Base-by-base conservation (phyloP, 2,113 vertebrate species). In the Miniopterus natalensis region DNA sequence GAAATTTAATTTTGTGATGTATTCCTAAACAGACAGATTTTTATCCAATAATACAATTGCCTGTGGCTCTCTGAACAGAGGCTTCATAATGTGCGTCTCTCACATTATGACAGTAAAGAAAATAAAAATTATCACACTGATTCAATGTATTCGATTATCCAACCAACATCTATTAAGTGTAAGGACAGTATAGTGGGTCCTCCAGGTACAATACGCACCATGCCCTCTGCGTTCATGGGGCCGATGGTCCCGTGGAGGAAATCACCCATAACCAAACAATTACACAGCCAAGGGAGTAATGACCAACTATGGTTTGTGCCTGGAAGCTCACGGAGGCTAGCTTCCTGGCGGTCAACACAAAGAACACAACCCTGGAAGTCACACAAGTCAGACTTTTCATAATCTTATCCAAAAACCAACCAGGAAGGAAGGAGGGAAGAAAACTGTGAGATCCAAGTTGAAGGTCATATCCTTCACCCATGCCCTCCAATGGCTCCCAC, bases 231-330 rank as follows among this genome's bases (percentile, higher is more conserved):
- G 42, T 92, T 66, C 59, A 6, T 6, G 25, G 59, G 75, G 27
- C 55, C 10, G 21, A 36, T 25, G 12, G 40, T 29, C 70, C 29
- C 57, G 13, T 5, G 31, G 6, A 49, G n/a, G n/a, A 45, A 40
- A 63, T 7, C 36, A 0, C 31, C 63, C 17, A 47, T 10, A 40
- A 57, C 29, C 63, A 5, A 29, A 14, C 45, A 59, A 31, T 36
- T 1, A 3, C 0, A 17, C 61, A 6, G 42, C 8, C 70, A 12
- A 31, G 4, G 59, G 18, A 23, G 51, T 23, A 2, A 29, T 9
- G 23, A 11, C 17, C 45, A 40, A 8, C 5, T 5, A 17, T 2
- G 5, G 36, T 2, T 6, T 3, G 9, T 15, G 29, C 31, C 78
- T 47, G 36, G 53, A 51, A 36, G 63, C n/a, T 12, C 45, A 12